Conservation (phyloP, 2,888 invertebrate species). For the Cenopis cana region DNA sequence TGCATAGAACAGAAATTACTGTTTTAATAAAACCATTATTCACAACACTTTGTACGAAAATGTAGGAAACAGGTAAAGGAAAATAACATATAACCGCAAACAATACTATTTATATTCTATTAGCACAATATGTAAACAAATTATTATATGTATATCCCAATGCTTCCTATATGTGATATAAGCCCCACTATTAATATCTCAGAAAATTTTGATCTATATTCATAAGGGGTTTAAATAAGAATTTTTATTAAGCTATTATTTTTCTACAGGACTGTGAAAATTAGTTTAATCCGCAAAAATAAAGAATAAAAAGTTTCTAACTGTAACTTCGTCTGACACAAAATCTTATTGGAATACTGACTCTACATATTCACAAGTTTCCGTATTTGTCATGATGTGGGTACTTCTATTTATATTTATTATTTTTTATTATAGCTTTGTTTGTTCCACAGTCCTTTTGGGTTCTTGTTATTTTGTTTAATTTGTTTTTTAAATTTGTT, state of each 20-base stretch:
- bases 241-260: background rate
- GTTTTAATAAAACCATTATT: background rate
- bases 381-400: background rate
- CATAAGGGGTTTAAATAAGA: background rate
- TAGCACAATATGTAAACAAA: background rate
- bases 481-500: too few relatives aligned
- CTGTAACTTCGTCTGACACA: too few relatives aligned
- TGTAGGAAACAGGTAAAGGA: conserved; percentile 1
- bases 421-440: too few relatives aligned
- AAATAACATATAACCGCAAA: conserved; percentile 8
- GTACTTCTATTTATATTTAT: background rate
- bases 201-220: background rate
- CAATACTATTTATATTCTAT: conserved; percentile 11
- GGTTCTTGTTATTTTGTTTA: too few relatives aligned
- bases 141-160: background rate
- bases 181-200: background rate
- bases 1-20: background rate
- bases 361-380: background rate
- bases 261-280: background rate
- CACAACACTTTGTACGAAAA: background rate
- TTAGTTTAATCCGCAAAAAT: background rate
- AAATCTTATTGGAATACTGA: background rate
- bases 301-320: background rate
- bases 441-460: too few relatives aligned
- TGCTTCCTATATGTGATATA: background rate